These are phyloP conservation scores for Trematomus bernacchii DNA, from an alignment of 2,797 vertebrate species.

Conservation along the genomic window DNA sequence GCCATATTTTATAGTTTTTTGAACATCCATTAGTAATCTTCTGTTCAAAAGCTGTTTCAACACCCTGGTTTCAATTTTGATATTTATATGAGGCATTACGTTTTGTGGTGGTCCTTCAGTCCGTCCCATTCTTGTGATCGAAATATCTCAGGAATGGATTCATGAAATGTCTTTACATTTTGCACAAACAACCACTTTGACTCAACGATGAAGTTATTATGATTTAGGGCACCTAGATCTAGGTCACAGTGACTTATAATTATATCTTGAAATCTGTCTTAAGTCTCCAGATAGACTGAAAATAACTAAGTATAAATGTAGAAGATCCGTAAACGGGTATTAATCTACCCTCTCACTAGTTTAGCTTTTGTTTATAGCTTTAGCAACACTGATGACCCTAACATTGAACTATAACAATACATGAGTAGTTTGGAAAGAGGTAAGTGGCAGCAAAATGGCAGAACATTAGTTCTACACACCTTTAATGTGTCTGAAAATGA, in stretches of 20 bases:
- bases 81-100: too few species aligned
- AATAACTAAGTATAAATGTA: neutral
- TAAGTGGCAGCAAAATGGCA: slow-evolving; percentile 14
- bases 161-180: too few species aligned
- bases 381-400: neutral
- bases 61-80: neutral
- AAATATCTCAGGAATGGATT: too few species aligned
- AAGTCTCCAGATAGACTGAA: neutral
- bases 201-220: too few species aligned
- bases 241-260: too few species aligned
- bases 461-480: slow-evolving; percentile 24
- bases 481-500: slow-evolving; percentile 35
- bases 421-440: slow-evolving; percentile 12
- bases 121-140: too few species aligned
- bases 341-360: neutral
- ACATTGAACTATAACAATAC: neutral
- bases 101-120: too few species aligned
- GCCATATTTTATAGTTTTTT: too few species aligned
- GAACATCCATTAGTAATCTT: too few species aligned
- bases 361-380: neutral
- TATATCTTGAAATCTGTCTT: neutral
- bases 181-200: too few species aligned
- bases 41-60: neutral
- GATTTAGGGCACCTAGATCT: too few species aligned
- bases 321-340: neutral